Evolutionary conservation across 2,797 vertebrate genomes (phyloP).

Genomic region (Linurgus olivaceus): DNA sequence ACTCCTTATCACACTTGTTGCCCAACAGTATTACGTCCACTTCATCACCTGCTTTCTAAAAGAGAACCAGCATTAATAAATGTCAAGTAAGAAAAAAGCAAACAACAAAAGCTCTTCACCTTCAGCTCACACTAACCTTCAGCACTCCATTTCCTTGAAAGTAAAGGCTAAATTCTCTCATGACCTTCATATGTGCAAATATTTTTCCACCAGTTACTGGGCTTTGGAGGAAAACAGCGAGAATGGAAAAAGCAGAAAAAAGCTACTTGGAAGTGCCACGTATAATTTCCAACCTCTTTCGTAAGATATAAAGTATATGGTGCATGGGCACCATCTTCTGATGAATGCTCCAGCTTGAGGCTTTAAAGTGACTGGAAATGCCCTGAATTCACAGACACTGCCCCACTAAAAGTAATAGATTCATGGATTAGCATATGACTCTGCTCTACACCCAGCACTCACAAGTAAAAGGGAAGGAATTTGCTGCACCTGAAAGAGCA

Average conservation of each 20-base stretch:
- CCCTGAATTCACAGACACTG: not conserved
- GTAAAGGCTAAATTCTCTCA: not conserved
- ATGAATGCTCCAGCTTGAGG: not conserved
- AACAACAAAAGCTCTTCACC: not conserved
- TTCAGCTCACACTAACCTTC: not conserved
- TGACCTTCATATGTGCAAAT: not conserved
- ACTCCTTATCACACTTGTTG: slow-evolving; percentile 78
- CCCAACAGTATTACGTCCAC: slow-evolving; percentile 75
- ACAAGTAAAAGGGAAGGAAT: not conserved
- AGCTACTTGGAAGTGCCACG: not conserved
- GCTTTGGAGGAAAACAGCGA: not conserved
- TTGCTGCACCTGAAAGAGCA: slow-evolving; percentile 31
- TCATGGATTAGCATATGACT: not conserved
- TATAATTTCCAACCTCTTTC: not conserved
- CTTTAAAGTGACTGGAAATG: slow-evolving; percentile 18
- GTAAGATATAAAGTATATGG: not conserved
- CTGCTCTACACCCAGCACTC: not conserved
- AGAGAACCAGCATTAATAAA: slow-evolving; percentile 40
- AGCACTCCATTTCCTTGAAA: not conserved
- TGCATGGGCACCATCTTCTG: slow-evolving; percentile 1
- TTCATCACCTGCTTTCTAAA: slow-evolving; percentile 75
- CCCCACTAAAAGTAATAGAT: not conserved
- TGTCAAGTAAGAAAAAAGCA: not conserved
- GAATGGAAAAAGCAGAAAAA: not conserved
- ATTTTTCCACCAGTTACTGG: not conserved